These are phyloP conservation scores for Helicolenus hilgendorfi DNA, from an alignment of 2,797 vertebrate genomes.

Conservation along the genomic window DNA sequence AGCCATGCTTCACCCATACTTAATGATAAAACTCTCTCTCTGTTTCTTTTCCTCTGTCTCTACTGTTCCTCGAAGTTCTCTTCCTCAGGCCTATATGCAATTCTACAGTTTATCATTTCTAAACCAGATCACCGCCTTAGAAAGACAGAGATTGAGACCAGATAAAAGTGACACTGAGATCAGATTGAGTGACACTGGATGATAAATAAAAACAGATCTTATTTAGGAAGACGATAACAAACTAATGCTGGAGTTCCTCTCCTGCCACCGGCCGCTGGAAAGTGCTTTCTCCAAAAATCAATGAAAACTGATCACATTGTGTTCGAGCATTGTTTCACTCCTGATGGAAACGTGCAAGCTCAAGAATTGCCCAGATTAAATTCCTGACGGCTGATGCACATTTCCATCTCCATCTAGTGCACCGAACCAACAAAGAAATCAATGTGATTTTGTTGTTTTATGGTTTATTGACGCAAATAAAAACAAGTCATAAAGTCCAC, in stretches of 20 bases:
- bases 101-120: neutral
- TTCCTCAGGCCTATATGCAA: neutral
- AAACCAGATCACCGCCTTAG: neutral
- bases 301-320: conserved; percentile 39
- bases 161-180: neutral
- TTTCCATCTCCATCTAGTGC: conserved; percentile 26
- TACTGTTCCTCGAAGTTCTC: neutral
- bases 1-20: conserved; percentile 27
- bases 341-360: conserved; percentile 30
- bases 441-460: conserved; percentile 48
- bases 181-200: neutral
- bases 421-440: conserved; percentile 7
- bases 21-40: conserved; percentile 40
- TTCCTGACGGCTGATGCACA: conserved; percentile 15
- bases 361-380: conserved; percentile 31
- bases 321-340: neutral
- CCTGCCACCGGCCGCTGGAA: neutral
- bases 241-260: conserved; percentile 10
- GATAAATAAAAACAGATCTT: conserved; percentile 28
- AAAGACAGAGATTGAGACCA: neutral
- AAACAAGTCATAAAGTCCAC: neutral
- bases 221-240: conserved; percentile 3
- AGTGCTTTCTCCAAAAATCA: conserved; percentile 32
- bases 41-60: conserved; percentile 11
- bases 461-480: conserved; percentile 50